Conservation (phyloP, 2,888 invertebrate genomes). For the Tetranychus piercei region DNA sequence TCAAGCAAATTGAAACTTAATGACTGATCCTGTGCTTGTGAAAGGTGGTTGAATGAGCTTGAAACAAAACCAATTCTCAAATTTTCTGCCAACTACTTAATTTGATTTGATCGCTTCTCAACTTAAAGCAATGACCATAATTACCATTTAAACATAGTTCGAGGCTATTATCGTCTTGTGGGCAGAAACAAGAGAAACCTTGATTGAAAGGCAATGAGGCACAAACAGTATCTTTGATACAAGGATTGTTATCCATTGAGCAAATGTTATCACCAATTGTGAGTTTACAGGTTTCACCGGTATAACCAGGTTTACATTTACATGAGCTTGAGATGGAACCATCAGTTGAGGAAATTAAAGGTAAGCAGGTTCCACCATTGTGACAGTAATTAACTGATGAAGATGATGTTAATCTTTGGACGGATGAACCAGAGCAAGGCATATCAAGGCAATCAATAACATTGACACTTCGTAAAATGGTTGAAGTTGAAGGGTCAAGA, state of each 20-base stretch:
- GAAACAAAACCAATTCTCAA: no score
- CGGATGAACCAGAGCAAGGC: slow-evolving; percentile 55
- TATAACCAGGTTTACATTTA: slow-evolving; percentile 43
- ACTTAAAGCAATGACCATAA: no score
- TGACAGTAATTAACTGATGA: slow-evolving; percentile 38
- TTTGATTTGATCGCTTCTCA: no score
- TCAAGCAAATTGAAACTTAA: no score
- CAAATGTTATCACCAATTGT: slow-evolving; percentile 51
- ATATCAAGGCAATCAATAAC: slow-evolving; percentile 49
- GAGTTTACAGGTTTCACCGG: slow-evolving; percentile 36
- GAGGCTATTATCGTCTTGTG: slow-evolving; percentile 37
- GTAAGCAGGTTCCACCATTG: slow-evolving; percentile 54
- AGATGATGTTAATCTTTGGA: not conserved
- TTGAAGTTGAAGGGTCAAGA: not conserved
- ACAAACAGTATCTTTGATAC: slow-evolving; percentile 55
- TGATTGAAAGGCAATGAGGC: slow-evolving; percentile 45
- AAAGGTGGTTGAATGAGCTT: no score
- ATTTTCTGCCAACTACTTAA: no score
- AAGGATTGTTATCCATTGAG: slow-evolving; percentile 47
- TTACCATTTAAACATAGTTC: not conserved
- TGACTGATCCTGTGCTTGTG: no score
- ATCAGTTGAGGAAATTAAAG: slow-evolving; percentile 23
- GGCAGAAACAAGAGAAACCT: slow-evolving; percentile 57
- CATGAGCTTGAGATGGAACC: slow-evolving; percentile 43
- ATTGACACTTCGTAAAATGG: slow-evolving; percentile 22